Evolutionary conservation across 2,888 invertebrate genomes (phyloP), one percentile per base, ranked within the genome.

Genomic region (Cosmia trapezina): DNA sequence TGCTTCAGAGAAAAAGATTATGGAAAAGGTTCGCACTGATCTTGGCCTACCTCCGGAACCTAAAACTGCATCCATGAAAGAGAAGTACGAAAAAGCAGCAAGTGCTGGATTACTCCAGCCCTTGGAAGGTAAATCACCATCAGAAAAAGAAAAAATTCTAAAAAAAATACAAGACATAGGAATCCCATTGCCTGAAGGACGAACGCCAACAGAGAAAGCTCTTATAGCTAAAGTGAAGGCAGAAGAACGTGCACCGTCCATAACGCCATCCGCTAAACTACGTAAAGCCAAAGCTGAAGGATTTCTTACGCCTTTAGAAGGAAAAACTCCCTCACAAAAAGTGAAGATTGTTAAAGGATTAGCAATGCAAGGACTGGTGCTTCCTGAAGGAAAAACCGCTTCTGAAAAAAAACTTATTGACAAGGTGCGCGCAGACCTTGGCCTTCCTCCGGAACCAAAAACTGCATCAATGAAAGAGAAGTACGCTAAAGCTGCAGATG

Each of bases 181-280:
- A 0, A 22, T 89, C 0, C 83, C 87, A 0, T 63, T 89, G 0
- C 88, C 89, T 7, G 86, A 81, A 82, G 86, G 86, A 0, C 65
- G 78, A 41, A 77, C 77, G 4, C 1, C 62, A 4, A 45, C 77
- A 22, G 77, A 77, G 3, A 77, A 77, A 59, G 37, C 61, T 5
- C 0, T 77, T 0, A 59, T 77, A 7, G 70, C 87, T 11, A 83
- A 75, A 77, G 74, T 80, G 4, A 51, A n/a, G 0, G 51, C 11
- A 0, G 51, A n/a, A 57, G 12, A 4, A 0, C 66, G 19, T 1
- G 22, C 14, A 0, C 57, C 73, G 0, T 17, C 57, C 1, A 1
- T 51, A 0, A 28, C 9, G 11, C 57, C 62, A 28, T 77, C 78
- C 0, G 73, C 22, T 14, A 77, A 70, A 64, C 19, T 76, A 22